Base-by-base conservation (phyloP, 2,888 invertebrate species). In the Lochmaea crataegi region DNA sequence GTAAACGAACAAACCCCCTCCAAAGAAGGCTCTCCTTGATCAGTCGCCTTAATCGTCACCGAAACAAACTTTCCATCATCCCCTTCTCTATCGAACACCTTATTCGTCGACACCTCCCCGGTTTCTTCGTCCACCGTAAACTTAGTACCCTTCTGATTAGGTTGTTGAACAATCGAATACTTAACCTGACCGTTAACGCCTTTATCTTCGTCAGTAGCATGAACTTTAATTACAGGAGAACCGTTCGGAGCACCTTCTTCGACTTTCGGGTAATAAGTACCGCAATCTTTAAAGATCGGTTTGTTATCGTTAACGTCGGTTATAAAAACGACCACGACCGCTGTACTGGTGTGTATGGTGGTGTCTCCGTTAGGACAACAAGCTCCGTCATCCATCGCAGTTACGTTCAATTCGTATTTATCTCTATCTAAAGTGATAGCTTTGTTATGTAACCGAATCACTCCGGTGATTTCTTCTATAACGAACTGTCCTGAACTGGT, bases 1-100 rank as follows among this genome's bases (percentile, higher is more conserved):
- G 97, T 97, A 86, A 99, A 99, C 9, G 98, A 98, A 87, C 99
- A 99, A 79, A 98, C 98, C 38, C 98, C 98, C 87, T 98, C 98
- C 79, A 99, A 87, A 0, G 97, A 96, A 1, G 98, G 98, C 86
- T 96, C 96, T n/a, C 98, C 99, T 85, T 98, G 96, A 90, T 99
- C 99, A 0, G 97, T 97, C 6, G 98, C 99, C 88, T 98, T 98
- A 0, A 98, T 96, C 0, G 98, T 98, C 6, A 97, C 96, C 0
- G 96, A 96, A 7, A 97, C 97, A 87, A 97, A 97, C 88, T 97
- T 96, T 10, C 97, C 97, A 85, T 97, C 97, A 82, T 98, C 98
- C 0, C 97, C 97, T 88, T 98, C 98, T 75, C 98, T 92, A 88
- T 98, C 97, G 85, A 98, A 98, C 26, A 97, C 96, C 90, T 97